A percentile compares a stretch with the other conserved stretches of the same genome.
phyloP scores from a whole-genome alignment of 1,140 invertebrate genomes.

The Atopsyche davidsoni region DNA sequence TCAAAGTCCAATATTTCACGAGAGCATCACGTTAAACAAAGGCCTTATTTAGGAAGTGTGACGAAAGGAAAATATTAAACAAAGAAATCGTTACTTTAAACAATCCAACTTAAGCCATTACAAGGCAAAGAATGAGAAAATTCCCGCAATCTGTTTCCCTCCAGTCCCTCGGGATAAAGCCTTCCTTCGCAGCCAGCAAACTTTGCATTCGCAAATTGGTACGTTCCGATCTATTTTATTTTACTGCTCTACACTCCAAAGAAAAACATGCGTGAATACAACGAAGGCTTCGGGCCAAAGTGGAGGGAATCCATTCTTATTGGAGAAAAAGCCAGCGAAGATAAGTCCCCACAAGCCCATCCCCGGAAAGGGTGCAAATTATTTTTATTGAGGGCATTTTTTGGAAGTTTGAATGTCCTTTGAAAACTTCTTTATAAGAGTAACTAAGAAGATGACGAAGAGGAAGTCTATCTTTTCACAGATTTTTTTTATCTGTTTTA shows the following conservation, averaged over 20 bases:
- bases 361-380: conserved; percentile 20
- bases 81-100: conserved; percentile 17
- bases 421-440: too few relatives aligned
- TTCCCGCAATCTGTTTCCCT: conserved; percentile 13
- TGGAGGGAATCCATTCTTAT: conserved; percentile 13
- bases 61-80: conserved; percentile 15
- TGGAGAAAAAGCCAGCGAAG: conserved; percentile 7
- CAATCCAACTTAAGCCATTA: conserved; percentile 23
- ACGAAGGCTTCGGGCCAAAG: neutral
- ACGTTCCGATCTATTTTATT: conserved; percentile 27
- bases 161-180: conserved; percentile 13
- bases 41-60: too few relatives aligned
- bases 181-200: conserved; percentile 3
- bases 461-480: too few relatives aligned
- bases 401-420: too few relatives aligned
- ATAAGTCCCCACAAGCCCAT: conserved; percentile 4
- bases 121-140: conserved; percentile 16
- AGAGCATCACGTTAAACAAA: too few relatives aligned
- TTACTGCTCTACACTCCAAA: conserved; percentile 7
- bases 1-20: too few relatives aligned
- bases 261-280: conserved; percentile 15
- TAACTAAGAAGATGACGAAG: too few relatives aligned
- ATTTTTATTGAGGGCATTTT: conserved; percentile 22
- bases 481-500: too few relatives aligned
- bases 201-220: conserved; percentile 28